Base-by-base conservation (phyloP, 1,140 invertebrate species). In the Drosophila nigrodunni region DNA sequence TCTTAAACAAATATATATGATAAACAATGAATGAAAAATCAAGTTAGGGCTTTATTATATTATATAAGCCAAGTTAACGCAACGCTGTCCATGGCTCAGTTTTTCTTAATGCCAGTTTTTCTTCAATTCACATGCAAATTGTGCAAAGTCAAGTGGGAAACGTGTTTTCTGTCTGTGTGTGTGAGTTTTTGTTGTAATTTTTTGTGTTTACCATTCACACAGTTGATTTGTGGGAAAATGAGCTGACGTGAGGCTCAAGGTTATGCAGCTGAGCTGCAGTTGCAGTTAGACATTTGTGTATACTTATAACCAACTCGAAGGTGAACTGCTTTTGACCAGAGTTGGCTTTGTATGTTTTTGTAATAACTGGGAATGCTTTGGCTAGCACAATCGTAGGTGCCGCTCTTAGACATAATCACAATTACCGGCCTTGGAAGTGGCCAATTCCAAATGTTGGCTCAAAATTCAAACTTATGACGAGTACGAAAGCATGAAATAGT, bases 211-310 rank as follows among this genome's bases (percentile, higher is more conserved):
- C 39, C 62, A 67, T 61, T 77, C 62, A 77, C 61, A 77, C 25
- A 67, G 69, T 60, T 54, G 71, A 74, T 74, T 74, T 49, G 70
- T 77, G 75, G 64, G 75, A 77, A 77, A 77, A 58, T 77, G 57
- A 49, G 54, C 50, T 65, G 39, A 65, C 47, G 61, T 55, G 35
- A 49, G 52, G 18, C 58, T 18, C 68, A 76, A 76, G 74, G 74
- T 72, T 66, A 37, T 65, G 60, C 54, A 72, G 69, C 54, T 58
- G 44, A 47, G 18, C 7, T 65, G 60, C 68, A 57, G 41, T 62
- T 72, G 74, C 61, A 72, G 61, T 76, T 75, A 65, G 73, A 58
- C 68, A 41, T 15, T 54, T 25, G 25, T 30, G 65, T 34, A 15
- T 34, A 25, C 25, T 30, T 5, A 55, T 65, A 35, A 8, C 7